Evolutionary conservation across 1,140 invertebrate species (phyloP).

Genomic region (Zelostemma sp.): DNA sequence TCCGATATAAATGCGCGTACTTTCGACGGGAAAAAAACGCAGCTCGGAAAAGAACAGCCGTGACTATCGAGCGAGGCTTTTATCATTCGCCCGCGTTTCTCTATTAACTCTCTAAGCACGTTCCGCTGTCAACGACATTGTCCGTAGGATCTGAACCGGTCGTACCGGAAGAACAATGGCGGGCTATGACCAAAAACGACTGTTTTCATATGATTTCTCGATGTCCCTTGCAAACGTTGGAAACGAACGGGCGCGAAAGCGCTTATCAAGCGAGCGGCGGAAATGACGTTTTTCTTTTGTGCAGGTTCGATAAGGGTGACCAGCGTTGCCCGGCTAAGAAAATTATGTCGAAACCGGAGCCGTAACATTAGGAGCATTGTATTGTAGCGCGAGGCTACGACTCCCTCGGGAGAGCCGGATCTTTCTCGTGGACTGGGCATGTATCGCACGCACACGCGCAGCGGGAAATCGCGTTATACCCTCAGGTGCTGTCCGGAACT

Average conservation of each 20-base stretch:
- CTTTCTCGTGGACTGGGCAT: constrained; percentile 43
- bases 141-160: constrained; percentile 42
- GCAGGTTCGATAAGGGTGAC: constrained; percentile 39
- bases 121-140: constrained; percentile 36
- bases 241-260: neutral
- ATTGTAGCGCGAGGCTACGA: constrained; percentile 65
- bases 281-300: constrained; percentile 59
- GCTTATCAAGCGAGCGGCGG: constrained; percentile 38
- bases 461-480: constrained; percentile 55
- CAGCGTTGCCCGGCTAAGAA: constrained; percentile 48
- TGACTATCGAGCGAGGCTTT: constrained; percentile 26
- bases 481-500: constrained; percentile 61
- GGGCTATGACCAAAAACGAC: neutral
- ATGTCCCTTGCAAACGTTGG: neutral
- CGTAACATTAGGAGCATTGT: constrained; percentile 71
- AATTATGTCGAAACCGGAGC: constrained; percentile 68
- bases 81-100: constrained; percentile 25
- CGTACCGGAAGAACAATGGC: constrained; percentile 41
- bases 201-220: constrained; percentile 14
- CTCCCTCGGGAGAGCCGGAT: constrained; percentile 57
- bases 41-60: constrained; percentile 19
- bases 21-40: constrained; percentile 11
- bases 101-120: constrained; percentile 33
- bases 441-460: constrained; percentile 20
- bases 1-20: too few relatives aligned